Evolutionary conservation across 2,888 invertebrate genomes (phyloP), one percentile per base, ranked within the genome.

Genomic region (Dryobotodes eremita): DNA sequence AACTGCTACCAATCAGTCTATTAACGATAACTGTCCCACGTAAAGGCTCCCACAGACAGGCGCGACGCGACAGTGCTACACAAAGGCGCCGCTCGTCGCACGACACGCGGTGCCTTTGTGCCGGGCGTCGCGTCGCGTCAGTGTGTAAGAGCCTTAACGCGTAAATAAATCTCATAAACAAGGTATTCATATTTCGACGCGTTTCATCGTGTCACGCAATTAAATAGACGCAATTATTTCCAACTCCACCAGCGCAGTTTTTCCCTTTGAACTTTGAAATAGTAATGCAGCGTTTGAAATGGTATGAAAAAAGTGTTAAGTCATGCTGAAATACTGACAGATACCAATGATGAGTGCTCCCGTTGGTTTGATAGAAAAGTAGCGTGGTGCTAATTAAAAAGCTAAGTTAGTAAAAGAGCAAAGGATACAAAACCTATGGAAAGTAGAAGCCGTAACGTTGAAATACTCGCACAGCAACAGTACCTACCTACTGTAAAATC

Each of bases 91-190:
- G n/a, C n/a, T n/a, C n/a, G n/a, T n/a, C n/a, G n/a, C n/a, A n/a
- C n/a, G n/a, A n/a, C n/a, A n/a, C n/a, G n/a, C n/a, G n/a, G n/a
- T n/a, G n/a, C n/a, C n/a, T n/a, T n/a, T n/a, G n/a, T n/a, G n/a
- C n/a, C n/a, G n/a, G n/a, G n/a, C n/a, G n/a, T n/a, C n/a, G n/a
- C n/a, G n/a, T n/a, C n/a, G n/a, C n/a, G n/a, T n/a, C n/a, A n/a
- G n/a, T n/a, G n/a, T n/a, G n/a, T n/a, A n/a, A n/a, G n/a, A n/a
- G n/a, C n/a, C n/a, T n/a, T n/a, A n/a, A 89, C 85, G 87, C 89
- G 89, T 86, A 89, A 91, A 91, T 92, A 92, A 92, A 91, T 90
- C 88, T 89, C 89, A 90, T 84, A 84, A 85, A 86, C 84, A 83
- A 77, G 82, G 79, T 77, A 82, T 87, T 90, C 87, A 86, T 83